Conservation (phyloP, 1,140 invertebrate species). For the Zaprionus africanus region DNA sequence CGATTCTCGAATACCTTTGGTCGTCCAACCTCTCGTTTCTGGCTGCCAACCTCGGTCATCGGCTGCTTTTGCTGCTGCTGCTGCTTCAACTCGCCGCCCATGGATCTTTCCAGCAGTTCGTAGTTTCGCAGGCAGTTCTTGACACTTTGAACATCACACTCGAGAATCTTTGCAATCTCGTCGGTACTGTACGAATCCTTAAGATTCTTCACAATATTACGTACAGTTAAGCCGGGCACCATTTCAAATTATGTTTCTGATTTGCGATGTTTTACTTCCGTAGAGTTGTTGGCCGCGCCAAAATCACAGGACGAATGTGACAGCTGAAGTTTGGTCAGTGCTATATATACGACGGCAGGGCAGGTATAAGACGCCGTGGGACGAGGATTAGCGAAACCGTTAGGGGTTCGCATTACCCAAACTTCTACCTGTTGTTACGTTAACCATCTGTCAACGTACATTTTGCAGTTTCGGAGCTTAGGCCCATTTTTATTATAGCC, state of each 20-base stretch:
- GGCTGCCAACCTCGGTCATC: constrained; percentile 23
- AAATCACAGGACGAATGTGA: constrained; percentile 27
- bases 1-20: constrained; percentile 62
- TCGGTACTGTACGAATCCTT: constrained; percentile 40
- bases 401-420: background rate
- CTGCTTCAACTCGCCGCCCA: constrained; percentile 30
- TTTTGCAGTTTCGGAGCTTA: background rate
- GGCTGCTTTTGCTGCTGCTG: constrained; percentile 23
- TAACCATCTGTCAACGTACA: background rate
- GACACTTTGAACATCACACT: constrained; percentile 60
- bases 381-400: constrained; percentile 20
- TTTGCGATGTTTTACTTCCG: background rate
- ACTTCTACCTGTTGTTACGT: background rate
- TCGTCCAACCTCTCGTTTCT: constrained; percentile 51
- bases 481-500: background rate
- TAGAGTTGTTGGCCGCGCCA: constrained; percentile 35
- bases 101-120: constrained; percentile 26
- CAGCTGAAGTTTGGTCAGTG: background rate
- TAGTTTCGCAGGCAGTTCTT: constrained; percentile 44
- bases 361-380: constrained; percentile 5
- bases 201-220: constrained; percentile 43
- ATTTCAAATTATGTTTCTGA: constrained; percentile 18
- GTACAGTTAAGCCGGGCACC: constrained; percentile 45
- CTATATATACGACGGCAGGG: constrained; percentile 26
- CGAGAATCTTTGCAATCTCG: constrained; percentile 62